Percentiles rank a stretch among this genome's conserved stretches.
These are phyloP conservation scores for Carassius auratus DNA, from an alignment of 2,113 vertebrate species.

Conservation along the genomic window DNA sequence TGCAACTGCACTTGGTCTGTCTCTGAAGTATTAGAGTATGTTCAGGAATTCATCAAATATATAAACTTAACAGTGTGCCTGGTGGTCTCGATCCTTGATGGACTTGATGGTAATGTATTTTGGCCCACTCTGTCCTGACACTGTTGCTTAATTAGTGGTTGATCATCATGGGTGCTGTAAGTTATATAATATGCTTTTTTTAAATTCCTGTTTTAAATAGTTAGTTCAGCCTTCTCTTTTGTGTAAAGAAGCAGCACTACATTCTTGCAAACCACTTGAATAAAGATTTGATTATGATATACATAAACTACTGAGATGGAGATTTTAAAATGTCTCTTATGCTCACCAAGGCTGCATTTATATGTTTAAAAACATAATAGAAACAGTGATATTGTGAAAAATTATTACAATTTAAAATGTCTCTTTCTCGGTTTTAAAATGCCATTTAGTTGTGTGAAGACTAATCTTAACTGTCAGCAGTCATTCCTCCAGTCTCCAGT, in stretches of 20 bases:
- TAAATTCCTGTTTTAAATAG: background rate
- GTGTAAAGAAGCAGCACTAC: too few relatives aligned
- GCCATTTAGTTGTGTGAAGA: background rate
- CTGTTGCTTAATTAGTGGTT: background rate
- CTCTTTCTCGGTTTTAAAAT: background rate
- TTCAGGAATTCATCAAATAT: background rate
- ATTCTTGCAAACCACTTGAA: too few relatives aligned
- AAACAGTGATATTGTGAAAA: background rate
- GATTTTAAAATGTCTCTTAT: background rate
- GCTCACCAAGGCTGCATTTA: background rate
- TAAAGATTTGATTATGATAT: too few relatives aligned
- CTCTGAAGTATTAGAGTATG: background rate
- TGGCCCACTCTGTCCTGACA: background rate
- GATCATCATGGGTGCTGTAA: background rate
- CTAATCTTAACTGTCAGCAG: background rate
- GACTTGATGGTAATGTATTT: background rate
- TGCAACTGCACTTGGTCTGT: background rate
- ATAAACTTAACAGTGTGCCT: background rate
- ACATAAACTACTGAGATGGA: too few relatives aligned
- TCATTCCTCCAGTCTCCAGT: too few relatives aligned
- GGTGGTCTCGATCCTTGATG: background rate
- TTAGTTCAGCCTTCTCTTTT: too few relatives aligned
- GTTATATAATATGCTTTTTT: background rate
- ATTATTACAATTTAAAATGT: background rate
- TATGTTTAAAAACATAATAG: background rate